These are phyloP conservation scores for Pampus argenteus DNA, from an alignment of 2,797 vertebrate species.

Conservation along the genomic window DNA sequence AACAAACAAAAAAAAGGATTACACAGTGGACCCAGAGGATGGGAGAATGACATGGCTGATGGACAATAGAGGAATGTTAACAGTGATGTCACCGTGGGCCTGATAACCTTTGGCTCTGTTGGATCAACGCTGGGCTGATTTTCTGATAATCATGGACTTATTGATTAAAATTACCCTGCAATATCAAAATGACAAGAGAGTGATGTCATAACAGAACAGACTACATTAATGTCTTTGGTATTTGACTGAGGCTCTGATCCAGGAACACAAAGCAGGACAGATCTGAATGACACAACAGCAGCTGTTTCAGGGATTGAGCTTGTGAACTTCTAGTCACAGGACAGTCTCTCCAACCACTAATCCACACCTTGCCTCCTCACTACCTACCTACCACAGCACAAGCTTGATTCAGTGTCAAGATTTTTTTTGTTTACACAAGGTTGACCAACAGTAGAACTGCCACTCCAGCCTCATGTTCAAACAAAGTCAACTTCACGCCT, in stretches of 20 bases:
- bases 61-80: slow-evolving; percentile 48
- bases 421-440: slow-evolving; percentile 42
- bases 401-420: slow-evolving; percentile 49
- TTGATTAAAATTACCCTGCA: slow-evolving; percentile 46
- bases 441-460: slow-evolving; percentile 53
- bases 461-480: slow-evolving; percentile 45
- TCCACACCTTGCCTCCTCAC: slow-evolving; percentile 41
- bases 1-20: slow-evolving; percentile 4
- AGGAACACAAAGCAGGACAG: slow-evolving; percentile 26
- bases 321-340: slow-evolving; percentile 37
- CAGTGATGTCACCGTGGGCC: slow-evolving; percentile 46
- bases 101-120: slow-evolving; percentile 27
- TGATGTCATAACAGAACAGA: slow-evolving; percentile 47
- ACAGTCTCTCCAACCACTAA: slow-evolving; percentile 33
- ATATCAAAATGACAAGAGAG: slow-evolving; percentile 42
- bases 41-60: slow-evolving; percentile 19
- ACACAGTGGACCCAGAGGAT: slow-evolving; percentile 37
- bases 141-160: slow-evolving; percentile 60
- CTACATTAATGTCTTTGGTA: slow-evolving; percentile 40
- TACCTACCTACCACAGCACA: slow-evolving; percentile 63
- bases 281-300: slow-evolving; percentile 3
- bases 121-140: slow-evolving; percentile 50
- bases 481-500: slow-evolving; percentile 57
- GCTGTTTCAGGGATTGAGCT: slow-evolving; percentile 36
- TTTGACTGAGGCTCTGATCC: slow-evolving; percentile 40